Base-by-base conservation (phyloP, 2,888 invertebrate genomes). In the Agelastica alni region DNA sequence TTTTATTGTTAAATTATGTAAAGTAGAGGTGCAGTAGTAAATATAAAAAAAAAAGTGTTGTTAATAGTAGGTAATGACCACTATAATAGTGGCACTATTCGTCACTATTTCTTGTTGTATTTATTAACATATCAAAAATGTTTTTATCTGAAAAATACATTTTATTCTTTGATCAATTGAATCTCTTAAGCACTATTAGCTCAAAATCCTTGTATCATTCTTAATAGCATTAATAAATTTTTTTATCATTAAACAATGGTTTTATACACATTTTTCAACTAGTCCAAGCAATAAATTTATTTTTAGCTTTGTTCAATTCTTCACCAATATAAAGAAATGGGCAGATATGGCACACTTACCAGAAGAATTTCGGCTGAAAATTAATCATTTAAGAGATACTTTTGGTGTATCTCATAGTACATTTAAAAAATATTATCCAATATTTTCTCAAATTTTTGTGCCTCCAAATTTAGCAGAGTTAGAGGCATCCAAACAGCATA, bases 401-500 rank as follows among this genome's bases (percentile, higher is more conserved):
- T 96, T 97, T 80, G 89, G 91, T 42, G 96, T 98, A 1, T 93
- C 96, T 1, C 91, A 90, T 65, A 89, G 94, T n/a, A 86, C 96
- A 47, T 97, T 93, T 75, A 90, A 93, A 69, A 93, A 95, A 70
- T 96, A 89, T 75, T 86, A 90, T 67, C 90, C 90, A 4, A 91
- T 96, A 47, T 97, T 94, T 70, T 82, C 85, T 52, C 88, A 90
- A 70, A 85, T 98, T 58, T 98, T 97, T 75, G 81, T 85, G 64
- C 85, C 86, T 49, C 85, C 89, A 4, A 64, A 60, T 34, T 58
- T 58, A 13, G 80, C 79, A 59, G 83, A 83, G 22, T 53, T 69
- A 18, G 84, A 85, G 48, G 69, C 72, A 22, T 56, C 77, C 77
- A 53, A 80, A 69, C 83, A 79, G 22, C 81, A 75, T 68, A 83